These are phyloP conservation scores for Ostrea denselamellosa DNA, from an alignment of 1,140 invertebrate genomes.

Conservation along the genomic window DNA sequence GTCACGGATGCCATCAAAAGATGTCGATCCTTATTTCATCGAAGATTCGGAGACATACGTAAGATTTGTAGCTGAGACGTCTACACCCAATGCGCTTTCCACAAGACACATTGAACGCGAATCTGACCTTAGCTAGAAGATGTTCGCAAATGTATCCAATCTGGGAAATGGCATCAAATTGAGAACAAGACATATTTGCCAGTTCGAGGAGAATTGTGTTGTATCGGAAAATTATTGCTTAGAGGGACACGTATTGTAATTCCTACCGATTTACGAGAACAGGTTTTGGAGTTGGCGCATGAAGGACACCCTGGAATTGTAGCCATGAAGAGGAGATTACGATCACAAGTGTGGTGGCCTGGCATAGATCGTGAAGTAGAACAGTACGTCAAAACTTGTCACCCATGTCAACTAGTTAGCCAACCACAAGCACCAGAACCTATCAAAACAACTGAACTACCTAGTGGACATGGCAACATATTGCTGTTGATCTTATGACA, in stretches of 20 bases:
- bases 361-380: no score
- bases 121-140: conserved; percentile 17
- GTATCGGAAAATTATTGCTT: conserved; percentile 35
- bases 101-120: no score
- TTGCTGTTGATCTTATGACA: no score
- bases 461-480: no score
- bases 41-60: conserved; percentile 44
- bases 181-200: conserved; percentile 30
- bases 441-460: no score
- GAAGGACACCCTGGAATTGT: no score
- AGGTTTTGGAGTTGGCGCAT: conserved; percentile 56
- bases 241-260: conserved; percentile 39
- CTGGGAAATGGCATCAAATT: conserved; percentile 27
- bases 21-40: background rate
- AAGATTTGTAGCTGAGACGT: conserved; percentile 45
- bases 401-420: no score
- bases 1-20: conserved; percentile 7
- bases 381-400: no score
- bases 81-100: no score
- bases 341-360: no score
- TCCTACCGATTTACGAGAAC: background rate
- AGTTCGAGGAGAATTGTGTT: conserved; percentile 35
- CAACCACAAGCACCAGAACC: no score
- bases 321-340: no score
- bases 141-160: background rate